Evolutionary conservation across 2,797 vertebrate genomes (phyloP), one percentile per base, ranked within the genome.

Genomic region (Sus cebifrons): DNA sequence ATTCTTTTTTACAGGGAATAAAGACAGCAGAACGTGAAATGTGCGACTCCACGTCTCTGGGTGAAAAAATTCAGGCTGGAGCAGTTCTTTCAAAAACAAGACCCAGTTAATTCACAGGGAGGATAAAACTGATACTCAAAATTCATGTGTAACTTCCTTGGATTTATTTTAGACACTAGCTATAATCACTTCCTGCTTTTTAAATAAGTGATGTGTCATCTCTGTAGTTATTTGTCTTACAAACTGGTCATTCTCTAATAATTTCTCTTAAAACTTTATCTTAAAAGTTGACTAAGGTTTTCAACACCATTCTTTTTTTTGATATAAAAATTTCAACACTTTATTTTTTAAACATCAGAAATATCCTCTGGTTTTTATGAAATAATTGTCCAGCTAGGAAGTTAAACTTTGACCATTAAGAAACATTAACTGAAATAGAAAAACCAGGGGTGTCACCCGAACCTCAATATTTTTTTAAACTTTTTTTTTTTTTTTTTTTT

Each of bases 231-330:
- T n/a, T 85, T 79, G 86, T 13, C 73, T 95, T 91, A 84, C 64
- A 78, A 95, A 58, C 71, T 64, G 68, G 64, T 74, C 75, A 93
- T 60, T 87, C 92, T 52, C 52, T 86, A 79, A 71, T 54, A 86
- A 75, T 64, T 32, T 64, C 81, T 91, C 82, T 96, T 83, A 71
- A 68, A 96, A 95, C 40, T 96, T 96, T 92, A 60, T 60, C 77
- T 68, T 82, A 62, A 78, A 87, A 75, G 27, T 62, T 92, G 75
- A 44, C 78, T 89, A 64, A 71, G 17, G 29, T 77, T 89, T 93
- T 91, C 71, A 84, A 68, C 44, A 77, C 93, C 68, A 11, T 92
- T 97, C 88, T 88, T 91, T 87, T 84, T 62, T 77, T 96, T 97
- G 16, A 56, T 86, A 49, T 70, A 77, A 96, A 97, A 88, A 18